Evolutionary conservation across 1,140 invertebrate genomes (phyloP), one percentile per base, ranked within the genome.

Genomic region (Zaprionus kolodkinae): DNA sequence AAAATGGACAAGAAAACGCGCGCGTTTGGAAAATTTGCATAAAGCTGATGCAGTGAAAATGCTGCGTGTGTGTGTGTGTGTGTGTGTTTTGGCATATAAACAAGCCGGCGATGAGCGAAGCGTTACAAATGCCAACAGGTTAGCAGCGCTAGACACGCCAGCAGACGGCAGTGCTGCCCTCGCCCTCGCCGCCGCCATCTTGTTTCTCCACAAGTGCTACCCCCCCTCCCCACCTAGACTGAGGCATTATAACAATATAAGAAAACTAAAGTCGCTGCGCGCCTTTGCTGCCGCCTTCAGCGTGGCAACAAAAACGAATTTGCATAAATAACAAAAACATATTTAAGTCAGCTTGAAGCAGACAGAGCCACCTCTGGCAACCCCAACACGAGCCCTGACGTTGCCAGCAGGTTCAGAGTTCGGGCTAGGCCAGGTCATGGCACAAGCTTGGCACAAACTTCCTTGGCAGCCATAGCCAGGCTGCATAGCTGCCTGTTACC

Each of bases 291-390:
- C 25, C 61, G 69, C 27, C 60, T 36, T 60, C 55, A 48, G 56
- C 21, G 69, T 63, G 63, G 74, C 70, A 73, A 89, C 72, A 89
- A 73, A 88, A 88, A 89, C 80, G 80, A 88, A 88, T 88, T 88
- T 88, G 81, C 84, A 88, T 88, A 88, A 88, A 88, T 88, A 88
- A 88, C 80, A 88, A 88, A 88, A 88, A 88, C 84, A 88, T 88
- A 88, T 88, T 88, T 88, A 88, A 88, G 85, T 77, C 78, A 76
- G 73, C 72, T 71, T n/a, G n/a, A n/a, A n/a, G n/a, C n/a, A n/a
- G 59, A 59, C 62, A 67, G 65, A 54, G 59, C 50, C 45, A 12
- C 54, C 27, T 15, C n/a, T 10, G 9, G 9, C 57, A 17, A 0
- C 36, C 54, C 12, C 27, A 1, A 12, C 21, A 1, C 13, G 3